Conservation (phyloP, 92 coral and sea anemone genomes). For the Montipora capitata region DNA sequence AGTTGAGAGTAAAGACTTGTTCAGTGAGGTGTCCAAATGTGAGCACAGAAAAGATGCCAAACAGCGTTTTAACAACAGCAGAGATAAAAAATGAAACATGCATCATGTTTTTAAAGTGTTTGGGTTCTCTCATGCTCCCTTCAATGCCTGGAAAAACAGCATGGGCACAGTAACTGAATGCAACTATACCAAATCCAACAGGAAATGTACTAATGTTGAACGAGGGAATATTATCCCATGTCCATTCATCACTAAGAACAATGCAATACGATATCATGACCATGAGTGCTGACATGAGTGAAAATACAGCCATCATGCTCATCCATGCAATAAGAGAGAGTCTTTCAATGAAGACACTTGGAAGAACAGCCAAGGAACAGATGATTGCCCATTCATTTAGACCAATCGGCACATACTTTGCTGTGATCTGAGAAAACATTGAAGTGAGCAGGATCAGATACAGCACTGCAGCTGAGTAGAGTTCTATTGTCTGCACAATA, state of each 20-base stretch:
- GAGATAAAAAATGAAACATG: slow-evolving; percentile 85
- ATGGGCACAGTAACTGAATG: slow-evolving; percentile 95
- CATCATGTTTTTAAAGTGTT: slow-evolving; percentile 85
- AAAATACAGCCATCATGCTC: slow-evolving; percentile 96
- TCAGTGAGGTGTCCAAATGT: slow-evolving; percentile 86
- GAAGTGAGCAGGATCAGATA: slow-evolving; percentile 86
- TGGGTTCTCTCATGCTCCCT: slow-evolving; percentile 90
- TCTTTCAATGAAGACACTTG: slow-evolving; percentile 86
- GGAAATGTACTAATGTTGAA: slow-evolving; percentile 84
- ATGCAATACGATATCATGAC: slow-evolving; percentile 87
- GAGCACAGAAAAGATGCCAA: slow-evolving; percentile 86
- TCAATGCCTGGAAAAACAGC: slow-evolving; percentile 95
- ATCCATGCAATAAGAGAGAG: slow-evolving; percentile 94
- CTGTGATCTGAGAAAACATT: slow-evolving; percentile 85
- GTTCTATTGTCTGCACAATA: slow-evolving; percentile 86
- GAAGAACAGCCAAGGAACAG: slow-evolving; percentile 85
- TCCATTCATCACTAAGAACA: slow-evolving; percentile 67
- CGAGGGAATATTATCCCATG: slow-evolving; percentile 67
- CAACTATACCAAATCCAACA: slow-evolving; percentile 89
- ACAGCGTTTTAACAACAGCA: slow-evolving; percentile 79
- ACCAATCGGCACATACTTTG: slow-evolving; percentile 74
- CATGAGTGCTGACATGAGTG: slow-evolving; percentile 87
- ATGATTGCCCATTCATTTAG: slow-evolving; percentile 86
- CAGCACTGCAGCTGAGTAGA: slow-evolving; percentile 89
- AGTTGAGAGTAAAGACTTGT: slow-evolving; percentile 89